Conservation (phyloP, 2,797 vertebrate species). For the Pangasius mekongensis region DNA sequence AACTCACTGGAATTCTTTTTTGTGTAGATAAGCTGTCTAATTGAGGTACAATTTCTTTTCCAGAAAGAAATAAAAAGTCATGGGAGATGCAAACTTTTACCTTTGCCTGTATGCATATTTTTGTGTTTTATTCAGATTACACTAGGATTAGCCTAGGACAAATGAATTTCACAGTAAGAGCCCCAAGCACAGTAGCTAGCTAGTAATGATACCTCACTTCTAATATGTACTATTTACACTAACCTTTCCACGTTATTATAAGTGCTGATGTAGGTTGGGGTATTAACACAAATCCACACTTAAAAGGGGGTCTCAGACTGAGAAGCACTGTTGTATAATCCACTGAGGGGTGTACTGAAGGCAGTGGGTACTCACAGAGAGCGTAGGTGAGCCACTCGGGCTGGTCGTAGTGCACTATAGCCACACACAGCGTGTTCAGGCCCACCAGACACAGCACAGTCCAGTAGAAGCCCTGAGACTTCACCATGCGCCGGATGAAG, state of each 20-base stretch:
- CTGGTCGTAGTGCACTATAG: conserved; percentile 96
- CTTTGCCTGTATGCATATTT: neutral
- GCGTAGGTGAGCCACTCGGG: conserved; percentile 90
- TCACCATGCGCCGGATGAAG: conserved; percentile 94
- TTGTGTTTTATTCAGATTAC: neutral
- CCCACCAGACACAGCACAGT: conserved; percentile 91
- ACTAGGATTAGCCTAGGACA: neutral
- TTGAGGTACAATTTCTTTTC: neutral
- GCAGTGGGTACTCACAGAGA: conserved; percentile 80
- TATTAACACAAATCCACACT: neutral
- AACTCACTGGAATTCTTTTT: neutral
- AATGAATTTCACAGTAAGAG: neutral
- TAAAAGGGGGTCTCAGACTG: neutral
- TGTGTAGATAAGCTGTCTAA: neutral
- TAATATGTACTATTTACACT: neutral
- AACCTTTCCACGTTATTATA: neutral
- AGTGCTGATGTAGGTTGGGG: neutral
- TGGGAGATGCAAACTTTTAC: neutral
- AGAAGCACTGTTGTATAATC: neutral
- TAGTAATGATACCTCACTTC: neutral
- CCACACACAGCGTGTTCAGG: conserved; percentile 92
- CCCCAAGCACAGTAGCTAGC: neutral
- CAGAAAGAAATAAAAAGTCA: neutral
- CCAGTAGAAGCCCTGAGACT: conserved; percentile 98
- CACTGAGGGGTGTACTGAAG: neutral